These are phyloP conservation scores for Dolichopus griseipennis DNA, from an alignment of 2,888 invertebrate genomes.

Conservation along the genomic window DNA sequence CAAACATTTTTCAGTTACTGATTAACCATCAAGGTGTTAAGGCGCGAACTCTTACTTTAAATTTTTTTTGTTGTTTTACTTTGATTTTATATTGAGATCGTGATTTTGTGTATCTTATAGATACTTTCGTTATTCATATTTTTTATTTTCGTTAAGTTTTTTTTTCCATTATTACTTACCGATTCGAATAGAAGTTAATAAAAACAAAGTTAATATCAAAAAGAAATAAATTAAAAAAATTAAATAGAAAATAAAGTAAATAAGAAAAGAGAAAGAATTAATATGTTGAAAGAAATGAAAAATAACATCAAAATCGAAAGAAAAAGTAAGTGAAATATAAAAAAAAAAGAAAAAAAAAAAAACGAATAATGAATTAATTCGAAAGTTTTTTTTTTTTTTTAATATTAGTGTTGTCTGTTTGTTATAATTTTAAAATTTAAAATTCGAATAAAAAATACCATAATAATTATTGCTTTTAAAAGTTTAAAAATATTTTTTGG, in stretches of 20 bases:
- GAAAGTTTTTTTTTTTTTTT: neutral
- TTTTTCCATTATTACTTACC: neutral
- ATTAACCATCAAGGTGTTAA: conserved; percentile 1
- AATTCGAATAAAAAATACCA: too few species aligned
- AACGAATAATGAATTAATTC: neutral
- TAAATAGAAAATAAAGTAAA: neutral
- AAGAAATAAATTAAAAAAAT: neutral
- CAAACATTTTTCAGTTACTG: neutral
- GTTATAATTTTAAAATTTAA: too few species aligned
- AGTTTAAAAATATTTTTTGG: too few species aligned
- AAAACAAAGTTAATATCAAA: neutral
- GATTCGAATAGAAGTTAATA: neutral
- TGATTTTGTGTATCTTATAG: too few species aligned
- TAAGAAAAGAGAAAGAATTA: neutral
- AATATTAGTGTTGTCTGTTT: too few species aligned
- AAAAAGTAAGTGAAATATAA: neutral
- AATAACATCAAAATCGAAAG: neutral
- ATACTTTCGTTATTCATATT: neutral
- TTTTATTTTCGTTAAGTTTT: neutral
- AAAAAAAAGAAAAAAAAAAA: too few species aligned
- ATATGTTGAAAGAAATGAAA: neutral
- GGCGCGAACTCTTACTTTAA: neutral
- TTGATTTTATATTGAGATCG: too few species aligned
- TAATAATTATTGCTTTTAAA: too few species aligned
- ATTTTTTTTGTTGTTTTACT: neutral